A percentile compares a stretch with the other conserved stretches of the same genome.
Evolutionary conservation across 2,113 vertebrate species (phyloP).

Genomic region (Tyto alba): DNA sequence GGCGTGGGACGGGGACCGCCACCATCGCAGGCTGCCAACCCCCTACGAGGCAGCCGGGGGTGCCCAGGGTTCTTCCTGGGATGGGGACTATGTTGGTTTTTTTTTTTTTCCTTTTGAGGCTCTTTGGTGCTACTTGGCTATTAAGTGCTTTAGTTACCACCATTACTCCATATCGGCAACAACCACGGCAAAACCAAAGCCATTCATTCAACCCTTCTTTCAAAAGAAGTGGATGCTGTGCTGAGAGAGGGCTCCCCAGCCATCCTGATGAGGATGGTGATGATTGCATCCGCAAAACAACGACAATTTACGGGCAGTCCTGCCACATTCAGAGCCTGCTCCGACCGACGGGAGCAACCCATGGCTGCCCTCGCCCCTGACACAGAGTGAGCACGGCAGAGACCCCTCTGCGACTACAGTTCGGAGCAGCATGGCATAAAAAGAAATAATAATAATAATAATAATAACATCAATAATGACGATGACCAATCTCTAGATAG

Average conservation of each 20-base stretch:
- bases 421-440: not conserved
- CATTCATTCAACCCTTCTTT: not conserved
- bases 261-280: not conserved
- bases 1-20: rapidly evolving
- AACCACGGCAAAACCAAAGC: not conserved
- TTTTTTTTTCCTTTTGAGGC: not conserved
- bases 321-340: not conserved
- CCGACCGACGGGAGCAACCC: not conserved
- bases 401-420: rapidly evolving
- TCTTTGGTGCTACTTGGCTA: not conserved
- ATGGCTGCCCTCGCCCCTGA: not conserved
- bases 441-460: not conserved
- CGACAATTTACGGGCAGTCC: not conserved
- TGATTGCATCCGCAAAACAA: not conserved
- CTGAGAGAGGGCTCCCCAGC: not conserved
- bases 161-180: not conserved
- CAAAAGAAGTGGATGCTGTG: not conserved
- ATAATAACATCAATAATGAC: not conserved
- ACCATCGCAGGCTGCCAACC: not conserved
- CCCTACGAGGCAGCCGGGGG: not conserved
- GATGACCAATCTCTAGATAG: not conserved
- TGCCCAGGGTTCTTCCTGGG: not conserved
- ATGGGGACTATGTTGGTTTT: rapidly evolving
- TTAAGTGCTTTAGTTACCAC: not conserved
- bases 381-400: rapidly evolving